phyloP scores from a whole-genome alignment of 2,888 invertebrate species.

The Platerodrilus igneus region DNA sequence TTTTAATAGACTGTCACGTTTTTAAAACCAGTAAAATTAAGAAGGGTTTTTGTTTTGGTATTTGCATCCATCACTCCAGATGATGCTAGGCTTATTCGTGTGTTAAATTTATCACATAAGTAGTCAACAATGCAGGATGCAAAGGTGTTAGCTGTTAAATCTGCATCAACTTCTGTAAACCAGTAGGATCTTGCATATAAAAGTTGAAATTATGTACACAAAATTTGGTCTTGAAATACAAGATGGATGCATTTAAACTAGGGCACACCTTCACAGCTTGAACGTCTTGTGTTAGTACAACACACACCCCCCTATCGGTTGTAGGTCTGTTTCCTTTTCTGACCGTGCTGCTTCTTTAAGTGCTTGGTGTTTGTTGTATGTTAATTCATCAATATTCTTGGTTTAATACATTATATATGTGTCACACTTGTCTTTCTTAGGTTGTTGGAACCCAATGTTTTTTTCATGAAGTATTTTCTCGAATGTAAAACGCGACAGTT shows the following conservation, averaged over 20 bases:
- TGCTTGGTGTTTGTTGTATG: no score
- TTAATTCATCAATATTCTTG: no score
- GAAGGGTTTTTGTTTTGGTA: slow-evolving; percentile 2
- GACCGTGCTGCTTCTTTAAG: no score
- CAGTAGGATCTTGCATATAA: background rate
- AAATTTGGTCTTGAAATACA: background rate
- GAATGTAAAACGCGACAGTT: no score
- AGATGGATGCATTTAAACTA: background rate
- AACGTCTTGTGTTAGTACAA: slow-evolving; percentile 3
- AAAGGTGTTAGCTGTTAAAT: slow-evolving; percentile 1
- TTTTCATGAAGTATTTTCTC: no score
- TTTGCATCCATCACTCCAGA: slow-evolving; percentile 2
- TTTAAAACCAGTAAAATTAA: no score
- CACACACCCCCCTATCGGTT: background rate
- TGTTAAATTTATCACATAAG: background rate
- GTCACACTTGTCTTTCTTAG: no score
- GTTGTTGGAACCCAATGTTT: no score
- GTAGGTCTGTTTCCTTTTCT: no score
- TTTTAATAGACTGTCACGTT: no score
- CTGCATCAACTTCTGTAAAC: background rate
- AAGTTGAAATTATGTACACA: background rate
- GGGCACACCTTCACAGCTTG: slow-evolving; percentile 3
- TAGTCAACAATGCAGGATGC: slow-evolving; percentile 1
- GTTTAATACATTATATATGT: no score
- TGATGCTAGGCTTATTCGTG: background rate